Evolutionary conservation across 2,888 invertebrate species (phyloP).

Genomic region (Odontocerum albicorne): DNA sequence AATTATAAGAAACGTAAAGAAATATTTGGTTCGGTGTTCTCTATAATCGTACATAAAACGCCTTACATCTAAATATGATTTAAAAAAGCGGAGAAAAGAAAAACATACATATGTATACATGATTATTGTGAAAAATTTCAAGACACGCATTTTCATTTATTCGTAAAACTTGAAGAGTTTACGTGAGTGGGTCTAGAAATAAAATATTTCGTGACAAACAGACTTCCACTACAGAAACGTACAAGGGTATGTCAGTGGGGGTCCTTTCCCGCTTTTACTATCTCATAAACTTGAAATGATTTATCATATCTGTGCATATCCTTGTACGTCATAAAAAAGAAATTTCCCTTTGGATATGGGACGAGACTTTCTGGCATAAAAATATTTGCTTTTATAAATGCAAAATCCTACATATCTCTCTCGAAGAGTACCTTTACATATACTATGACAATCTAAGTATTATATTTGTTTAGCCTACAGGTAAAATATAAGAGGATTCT

Average conservation of each 20-base stretch:
- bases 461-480: no score
- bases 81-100: no score
- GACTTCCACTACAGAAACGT: not conserved
- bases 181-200: not conserved
- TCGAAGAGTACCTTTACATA: not conserved
- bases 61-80: no score
- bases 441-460: slow-evolving; percentile 3
- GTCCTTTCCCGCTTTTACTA: not conserved
- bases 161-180: no score
- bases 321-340: not conserved
- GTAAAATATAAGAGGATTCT: no score
- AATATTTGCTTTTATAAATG: not conserved
- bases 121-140: no score
- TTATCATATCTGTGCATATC: slow-evolving; percentile 7
- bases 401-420: not conserved
- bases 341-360: not conserved
- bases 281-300: slow-evolving; percentile 5
- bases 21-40: no score
- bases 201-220: slow-evolving; percentile 1
- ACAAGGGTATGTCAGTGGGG: not conserved
- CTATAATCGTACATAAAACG: no score
- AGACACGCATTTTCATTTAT: no score
- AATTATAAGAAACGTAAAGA: no score
- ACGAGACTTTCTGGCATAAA: not conserved
- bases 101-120: no score